These are phyloP conservation scores for Melipona quadrifasciata DNA, from an alignment of 1,140 invertebrate species.

Conservation along the genomic window DNA sequence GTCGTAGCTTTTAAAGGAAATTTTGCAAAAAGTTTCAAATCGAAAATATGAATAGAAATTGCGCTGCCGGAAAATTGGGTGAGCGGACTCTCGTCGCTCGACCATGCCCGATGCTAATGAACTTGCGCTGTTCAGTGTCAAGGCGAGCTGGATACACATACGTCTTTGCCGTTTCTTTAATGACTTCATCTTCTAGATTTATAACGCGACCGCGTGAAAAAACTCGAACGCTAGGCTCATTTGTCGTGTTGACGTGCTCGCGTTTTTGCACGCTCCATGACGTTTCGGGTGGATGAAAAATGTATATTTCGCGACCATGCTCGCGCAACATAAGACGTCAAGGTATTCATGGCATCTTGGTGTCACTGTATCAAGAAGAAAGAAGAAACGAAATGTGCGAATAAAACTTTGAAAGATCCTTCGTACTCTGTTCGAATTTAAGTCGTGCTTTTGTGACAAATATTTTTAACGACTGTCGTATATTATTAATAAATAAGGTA, in stretches of 20 bases:
- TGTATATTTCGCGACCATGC: not conserved
- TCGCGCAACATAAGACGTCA: not conserved
- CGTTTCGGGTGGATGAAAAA: not conserved
- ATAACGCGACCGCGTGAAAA: constrained; percentile 3
- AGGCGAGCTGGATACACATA: constrained; percentile 24
- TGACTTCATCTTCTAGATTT: constrained; percentile 50
- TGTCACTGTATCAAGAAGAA: no score
- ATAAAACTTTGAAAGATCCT: not conserved
- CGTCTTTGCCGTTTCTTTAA: constrained; percentile 39
- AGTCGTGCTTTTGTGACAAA: not conserved
- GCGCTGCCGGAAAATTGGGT: not conserved
- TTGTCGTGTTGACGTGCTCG: constrained; percentile 2
- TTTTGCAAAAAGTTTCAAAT: not conserved
- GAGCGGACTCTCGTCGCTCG: not conserved
- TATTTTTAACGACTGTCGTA: not conserved
- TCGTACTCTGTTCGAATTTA: not conserved
- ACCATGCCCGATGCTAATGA: constrained; percentile 41
- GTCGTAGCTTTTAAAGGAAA: not conserved
- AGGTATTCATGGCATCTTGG: not conserved
- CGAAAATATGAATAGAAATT: not conserved
- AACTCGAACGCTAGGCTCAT: not conserved
- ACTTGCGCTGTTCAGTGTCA: constrained; percentile 37
- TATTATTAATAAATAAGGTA: not conserved
- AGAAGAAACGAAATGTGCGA: not conserved
- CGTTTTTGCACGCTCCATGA: not conserved